Percentiles rank a stretch among this genome's conserved stretches.
Conservation (phyloP, 92 coral and sea anemone species). For the Galaxea fascicularis region DNA sequence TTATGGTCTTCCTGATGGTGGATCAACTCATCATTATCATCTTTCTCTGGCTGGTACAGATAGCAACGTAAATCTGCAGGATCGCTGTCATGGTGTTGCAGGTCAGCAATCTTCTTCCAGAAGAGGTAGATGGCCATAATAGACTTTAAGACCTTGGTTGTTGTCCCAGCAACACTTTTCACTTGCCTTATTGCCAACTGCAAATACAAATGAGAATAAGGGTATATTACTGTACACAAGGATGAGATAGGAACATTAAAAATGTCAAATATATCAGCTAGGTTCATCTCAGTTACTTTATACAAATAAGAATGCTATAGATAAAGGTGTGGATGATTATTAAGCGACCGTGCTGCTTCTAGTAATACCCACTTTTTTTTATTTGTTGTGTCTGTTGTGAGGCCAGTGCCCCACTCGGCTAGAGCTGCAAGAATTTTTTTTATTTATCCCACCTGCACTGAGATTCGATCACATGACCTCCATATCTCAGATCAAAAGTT, state of each 20-base stretch:
- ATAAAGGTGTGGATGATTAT: conserved; percentile 8
- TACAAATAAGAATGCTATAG: conserved; percentile 10
- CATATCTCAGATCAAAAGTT: too few relatives aligned
- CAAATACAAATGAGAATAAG: conserved; percentile 11
- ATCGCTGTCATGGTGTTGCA: conserved; percentile 39
- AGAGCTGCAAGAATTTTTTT: too few relatives aligned
- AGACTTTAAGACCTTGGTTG: too few relatives aligned
- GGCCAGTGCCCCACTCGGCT: too few relatives aligned
- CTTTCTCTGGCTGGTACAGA: conserved; percentile 76
- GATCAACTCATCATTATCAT: conserved; percentile 35
- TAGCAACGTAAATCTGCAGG: conserved; percentile 59
- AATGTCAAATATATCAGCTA: background rate
- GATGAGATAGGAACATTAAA: conserved; percentile 13
- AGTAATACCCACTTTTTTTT: too few relatives aligned
- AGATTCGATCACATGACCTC: too few relatives aligned
- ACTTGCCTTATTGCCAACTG: conserved; percentile 13
- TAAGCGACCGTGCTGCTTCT: too few relatives aligned
- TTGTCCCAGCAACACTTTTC: conserved; percentile 16
- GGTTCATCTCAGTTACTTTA: conserved; percentile 7
- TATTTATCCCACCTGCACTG: too few relatives aligned
- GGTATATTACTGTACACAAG: conserved; percentile 12
- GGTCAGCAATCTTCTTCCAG: conserved; percentile 28
- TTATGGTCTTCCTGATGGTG: conserved; percentile 78
- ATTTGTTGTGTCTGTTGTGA: too few relatives aligned
- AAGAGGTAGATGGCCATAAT: conserved; percentile 67